phyloP scores from a whole-genome alignment of 2,113 vertebrate species.

The Oncorhynchus tshawytscha region DNA sequence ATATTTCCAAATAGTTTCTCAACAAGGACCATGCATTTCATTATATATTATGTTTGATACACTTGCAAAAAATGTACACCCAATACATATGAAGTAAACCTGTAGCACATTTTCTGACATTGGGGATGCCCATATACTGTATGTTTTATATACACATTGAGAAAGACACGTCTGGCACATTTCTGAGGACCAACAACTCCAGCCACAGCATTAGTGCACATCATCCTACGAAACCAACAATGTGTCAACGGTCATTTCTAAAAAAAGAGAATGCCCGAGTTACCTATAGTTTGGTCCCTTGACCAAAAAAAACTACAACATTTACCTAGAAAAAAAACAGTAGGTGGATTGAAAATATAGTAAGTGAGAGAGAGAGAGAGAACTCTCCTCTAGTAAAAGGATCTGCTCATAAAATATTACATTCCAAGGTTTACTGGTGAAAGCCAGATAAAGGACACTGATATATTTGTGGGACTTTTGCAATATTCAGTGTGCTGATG shows the following conservation, averaged over 20 bases:
- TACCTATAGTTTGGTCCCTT: slow-evolving; percentile 8
- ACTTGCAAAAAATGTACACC: slow-evolving; percentile 47
- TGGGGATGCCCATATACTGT: slow-evolving; percentile 21
- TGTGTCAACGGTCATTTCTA: background rate
- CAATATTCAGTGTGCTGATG: slow-evolving; percentile 29
- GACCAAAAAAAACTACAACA: background rate
- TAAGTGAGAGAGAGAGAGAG: background rate
- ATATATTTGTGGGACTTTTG: slow-evolving; percentile 31
- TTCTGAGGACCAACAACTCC: slow-evolving; percentile 30
- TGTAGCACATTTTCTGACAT: slow-evolving; percentile 42
- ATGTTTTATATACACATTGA: slow-evolving; percentile 34
- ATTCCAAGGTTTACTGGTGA: slow-evolving; percentile 42
- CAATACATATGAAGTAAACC: slow-evolving; percentile 47
- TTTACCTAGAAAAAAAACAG: background rate
- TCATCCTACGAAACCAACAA: slow-evolving; percentile 10
- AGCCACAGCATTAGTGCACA: slow-evolving; percentile 16
- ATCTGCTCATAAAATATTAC: slow-evolving; percentile 59
- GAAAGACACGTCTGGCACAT: slow-evolving; percentile 43
- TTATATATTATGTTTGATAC: slow-evolving; percentile 19
- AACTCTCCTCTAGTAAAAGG: slow-evolving; percentile 36
- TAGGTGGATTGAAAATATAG: background rate
- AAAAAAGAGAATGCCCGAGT: slow-evolving; percentile 8
- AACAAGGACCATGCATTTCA: slow-evolving; percentile 50
- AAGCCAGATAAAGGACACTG: slow-evolving; percentile 25
- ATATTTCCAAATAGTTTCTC: slow-evolving; percentile 61